These are phyloP conservation scores for Autographa pulchrina DNA, from an alignment of 2,888 invertebrate genomes.

Conservation along the genomic window DNA sequence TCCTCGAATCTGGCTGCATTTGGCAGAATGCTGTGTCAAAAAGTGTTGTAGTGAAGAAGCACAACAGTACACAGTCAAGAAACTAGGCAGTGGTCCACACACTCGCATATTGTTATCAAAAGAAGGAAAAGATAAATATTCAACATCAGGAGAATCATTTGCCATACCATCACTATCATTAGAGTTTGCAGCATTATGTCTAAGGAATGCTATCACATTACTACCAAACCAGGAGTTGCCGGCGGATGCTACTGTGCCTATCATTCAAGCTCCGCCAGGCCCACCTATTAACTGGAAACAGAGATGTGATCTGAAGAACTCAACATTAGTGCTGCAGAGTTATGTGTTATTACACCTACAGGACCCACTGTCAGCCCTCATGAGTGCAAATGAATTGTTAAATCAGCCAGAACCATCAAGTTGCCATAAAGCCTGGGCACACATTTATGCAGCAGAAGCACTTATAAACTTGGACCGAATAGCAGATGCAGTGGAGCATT, in stretches of 20 bases:
- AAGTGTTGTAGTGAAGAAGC: constrained; percentile 90
- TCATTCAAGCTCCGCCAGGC: constrained; percentile 90
- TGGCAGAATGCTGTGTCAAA: constrained; percentile 97
- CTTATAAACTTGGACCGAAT: constrained; percentile 94
- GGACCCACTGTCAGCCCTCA: constrained; percentile 94
- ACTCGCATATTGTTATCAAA: constrained; percentile 80
- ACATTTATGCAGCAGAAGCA: constrained; percentile 97
- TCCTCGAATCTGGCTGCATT: constrained; percentile 96
- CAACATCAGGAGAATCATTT: constrained; percentile 91
- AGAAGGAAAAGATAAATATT: constrained; percentile 81
- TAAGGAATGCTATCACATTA: constrained; percentile 94
- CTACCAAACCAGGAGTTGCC: constrained; percentile 90
- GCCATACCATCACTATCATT: constrained; percentile 96
- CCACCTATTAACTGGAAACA: constrained; percentile 90
- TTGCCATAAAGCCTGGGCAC: constrained; percentile 92
- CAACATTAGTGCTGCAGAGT: constrained; percentile 93
- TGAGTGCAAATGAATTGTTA: constrained; percentile 93
- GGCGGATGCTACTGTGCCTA: constrained; percentile 70
- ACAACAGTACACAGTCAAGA: constrained; percentile 82
- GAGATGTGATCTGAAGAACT: constrained; percentile 90
- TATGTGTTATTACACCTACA: constrained; percentile 96
- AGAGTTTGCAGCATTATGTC: constrained; percentile 96
- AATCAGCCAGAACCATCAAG: constrained; percentile 90
- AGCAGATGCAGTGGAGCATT: constrained; percentile 94
- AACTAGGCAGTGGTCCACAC: constrained; percentile 84